phyloP scores from a whole-genome alignment of 2,797 vertebrate species.

The Rhabdomys pumilio region DNA sequence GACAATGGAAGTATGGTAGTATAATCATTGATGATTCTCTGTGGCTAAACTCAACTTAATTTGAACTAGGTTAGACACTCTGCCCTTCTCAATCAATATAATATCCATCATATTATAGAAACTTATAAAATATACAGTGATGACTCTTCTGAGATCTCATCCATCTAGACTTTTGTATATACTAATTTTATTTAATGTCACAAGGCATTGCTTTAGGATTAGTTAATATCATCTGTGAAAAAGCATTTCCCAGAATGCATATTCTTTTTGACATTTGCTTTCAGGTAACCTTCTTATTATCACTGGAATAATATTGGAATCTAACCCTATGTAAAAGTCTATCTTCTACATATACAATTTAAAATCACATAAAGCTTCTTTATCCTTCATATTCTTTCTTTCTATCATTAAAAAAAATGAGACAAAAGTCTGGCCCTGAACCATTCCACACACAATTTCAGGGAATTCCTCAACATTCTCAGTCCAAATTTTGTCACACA shows the following conservation, averaged over 20 bases:
- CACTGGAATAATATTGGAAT: constrained; percentile 44
- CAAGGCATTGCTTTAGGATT: constrained; percentile 70
- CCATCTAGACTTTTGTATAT: constrained; percentile 42
- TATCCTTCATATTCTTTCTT: constrained; percentile 53
- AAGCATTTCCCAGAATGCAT: constrained; percentile 60
- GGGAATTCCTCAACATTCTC: constrained; percentile 3
- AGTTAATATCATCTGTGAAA: constrained; percentile 57
- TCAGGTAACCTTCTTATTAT: constrained; percentile 51
- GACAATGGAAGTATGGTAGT: not conserved
- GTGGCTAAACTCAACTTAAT: constrained; percentile 48
- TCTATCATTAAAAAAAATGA: not conserved
- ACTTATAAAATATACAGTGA: constrained; percentile 57
- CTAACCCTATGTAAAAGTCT: constrained; percentile 16
- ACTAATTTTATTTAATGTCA: constrained; percentile 78
- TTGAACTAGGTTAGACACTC: constrained; percentile 30
- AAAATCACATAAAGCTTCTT: constrained; percentile 25
- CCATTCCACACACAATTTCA: not conserved
- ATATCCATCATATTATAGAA: not conserved
- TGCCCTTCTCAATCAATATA: constrained; percentile 13
- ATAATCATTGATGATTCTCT: not conserved
- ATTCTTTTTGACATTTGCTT: constrained; percentile 68
- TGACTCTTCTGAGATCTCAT: constrained; percentile 43
- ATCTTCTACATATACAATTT: constrained; percentile 50
- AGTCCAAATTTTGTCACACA: constrained; percentile 8
- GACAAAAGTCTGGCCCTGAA: not conserved